These are phyloP conservation scores for Micromussa lordhowensis DNA, from an alignment of 92 coral and sea anemone genomes.

Conservation along the genomic window DNA sequence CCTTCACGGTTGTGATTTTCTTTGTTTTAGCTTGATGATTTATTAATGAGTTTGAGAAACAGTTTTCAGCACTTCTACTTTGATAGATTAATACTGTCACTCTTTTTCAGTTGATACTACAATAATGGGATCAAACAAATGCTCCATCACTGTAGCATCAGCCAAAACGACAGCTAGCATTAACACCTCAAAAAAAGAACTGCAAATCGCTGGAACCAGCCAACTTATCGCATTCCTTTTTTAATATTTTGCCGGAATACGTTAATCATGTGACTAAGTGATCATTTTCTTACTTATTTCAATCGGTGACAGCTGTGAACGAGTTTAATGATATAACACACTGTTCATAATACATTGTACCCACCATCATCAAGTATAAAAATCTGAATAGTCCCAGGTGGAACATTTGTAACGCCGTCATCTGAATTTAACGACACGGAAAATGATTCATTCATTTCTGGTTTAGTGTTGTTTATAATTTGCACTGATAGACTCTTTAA, in stretches of 20 bases:
- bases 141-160: too few species aligned
- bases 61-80: too few species aligned
- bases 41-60: too few species aligned
- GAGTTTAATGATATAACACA: not conserved
- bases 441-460: constrained; percentile 13
- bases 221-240: too few species aligned
- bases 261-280: not conserved
- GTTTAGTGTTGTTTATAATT: not conserved
- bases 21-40: too few species aligned
- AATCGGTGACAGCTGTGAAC: not conserved
- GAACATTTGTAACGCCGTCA: not conserved
- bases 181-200: too few species aligned
- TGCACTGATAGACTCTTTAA: not conserved
- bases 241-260: not conserved
- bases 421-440: not conserved
- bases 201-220: too few species aligned
- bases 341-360: not conserved
- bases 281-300: not conserved
- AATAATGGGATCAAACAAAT: too few species aligned
- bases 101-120: too few species aligned
- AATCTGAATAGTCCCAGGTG: not conserved
- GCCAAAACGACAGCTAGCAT: too few species aligned
- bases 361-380: constrained; percentile 9
- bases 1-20: too few species aligned
- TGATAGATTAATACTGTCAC: too few species aligned